Evolutionary conservation across 2,888 invertebrate genomes (phyloP), one percentile per base, ranked within the genome.

Genomic region (Hofmannophila pseudospretella): DNA sequence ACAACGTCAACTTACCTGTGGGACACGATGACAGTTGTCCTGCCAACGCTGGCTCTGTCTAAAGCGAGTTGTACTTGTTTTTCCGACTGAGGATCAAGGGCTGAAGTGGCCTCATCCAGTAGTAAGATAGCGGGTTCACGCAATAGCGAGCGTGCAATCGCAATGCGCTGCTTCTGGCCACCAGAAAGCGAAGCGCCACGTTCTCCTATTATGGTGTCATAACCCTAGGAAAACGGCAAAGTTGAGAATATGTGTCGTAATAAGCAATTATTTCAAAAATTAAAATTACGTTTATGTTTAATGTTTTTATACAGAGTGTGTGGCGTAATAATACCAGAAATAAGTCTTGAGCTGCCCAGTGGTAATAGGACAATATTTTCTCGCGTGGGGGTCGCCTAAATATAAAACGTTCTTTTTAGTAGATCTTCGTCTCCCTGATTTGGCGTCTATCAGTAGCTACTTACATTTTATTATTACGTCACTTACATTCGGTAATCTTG

Each of bases 41-140:
- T 79, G n/a, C 93, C 93, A 41, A 88, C 74, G 45, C 92, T 90
- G 2, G 93, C 93, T 35, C 88, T 81, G 59, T 94, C 93, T 28
- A 94, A 73, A 0, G 96, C 95, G 16, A 90, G 90, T 68, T 96
- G 96, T 1, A 96, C 96, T 30, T 90, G 91, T 0, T 90, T 88
- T 66, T 96, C 96, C 32, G 94, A 94, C 54, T 93, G 91, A 14
- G 92, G 90, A 72, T 96, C 95, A 31, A 95, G 80, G 0, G 95
- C 95, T 0, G 95, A 95, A 0, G 96, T 96, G 0, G 95, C 95
- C 68, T 96, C 95, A 58, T 96, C 95, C 38, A 94, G 72, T 10
- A 94, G 71, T 34, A 93, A 78, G 34, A 96, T 92, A 28, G 90
- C 90, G 0, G 96, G 96, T 54, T 93, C 90, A 7, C 93, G 86